Evolutionary conservation across 2,113 vertebrate genomes (phyloP).

Genomic region (Stegostoma tigrinum): DNA sequence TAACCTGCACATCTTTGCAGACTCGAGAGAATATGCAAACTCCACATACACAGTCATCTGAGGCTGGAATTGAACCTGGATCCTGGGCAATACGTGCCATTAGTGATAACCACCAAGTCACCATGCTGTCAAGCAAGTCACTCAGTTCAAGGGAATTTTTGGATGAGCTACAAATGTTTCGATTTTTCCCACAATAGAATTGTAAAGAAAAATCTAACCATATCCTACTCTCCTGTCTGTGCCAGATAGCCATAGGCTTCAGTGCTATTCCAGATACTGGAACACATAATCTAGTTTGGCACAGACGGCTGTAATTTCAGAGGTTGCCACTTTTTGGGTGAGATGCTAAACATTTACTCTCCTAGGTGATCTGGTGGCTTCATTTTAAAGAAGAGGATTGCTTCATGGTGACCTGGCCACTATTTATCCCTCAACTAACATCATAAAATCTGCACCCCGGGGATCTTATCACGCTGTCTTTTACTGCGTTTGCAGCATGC

Average conservation of each 20-base stretch:
- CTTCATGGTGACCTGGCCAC: not conserved
- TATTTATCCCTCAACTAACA: not conserved
- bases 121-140: too few species aligned
- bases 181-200: too few species aligned
- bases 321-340: not conserved
- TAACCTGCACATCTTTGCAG: too few species aligned
- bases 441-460: not conserved
- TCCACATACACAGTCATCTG: too few species aligned
- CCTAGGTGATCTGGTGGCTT: not conserved
- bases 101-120: too few species aligned
- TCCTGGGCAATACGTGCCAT: too few species aligned
- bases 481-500: not conserved
- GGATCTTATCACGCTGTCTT: not conserved
- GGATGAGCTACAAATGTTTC: too few species aligned
- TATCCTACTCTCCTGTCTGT: not conserved
- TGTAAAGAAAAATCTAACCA: too few species aligned
- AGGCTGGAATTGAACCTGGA: too few species aligned
- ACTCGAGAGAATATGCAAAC: too few species aligned
- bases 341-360: not conserved
- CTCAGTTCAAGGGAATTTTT: too few species aligned
- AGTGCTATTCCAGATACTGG: not conserved
- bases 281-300: not conserved
- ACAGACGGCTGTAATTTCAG: not conserved
- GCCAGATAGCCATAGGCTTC: not conserved
- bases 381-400: not conserved